These are phyloP conservation scores for Phrynocephalus guinanensis DNA, from an alignment of 2,797 vertebrate genomes.

Conservation along the genomic window DNA sequence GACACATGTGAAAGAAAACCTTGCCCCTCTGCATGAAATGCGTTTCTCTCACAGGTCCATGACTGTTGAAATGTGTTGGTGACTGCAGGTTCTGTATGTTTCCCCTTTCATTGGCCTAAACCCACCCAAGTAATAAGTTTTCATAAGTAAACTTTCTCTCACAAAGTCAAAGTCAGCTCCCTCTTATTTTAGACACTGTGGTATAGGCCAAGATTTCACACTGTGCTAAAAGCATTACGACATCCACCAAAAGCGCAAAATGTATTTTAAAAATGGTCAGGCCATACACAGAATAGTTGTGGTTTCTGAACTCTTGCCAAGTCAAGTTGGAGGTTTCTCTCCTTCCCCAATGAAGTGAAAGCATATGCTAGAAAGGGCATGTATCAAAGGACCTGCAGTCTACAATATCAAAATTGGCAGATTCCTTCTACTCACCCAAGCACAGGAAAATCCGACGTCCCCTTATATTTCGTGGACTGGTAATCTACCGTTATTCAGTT, in stretches of 20 bases:
- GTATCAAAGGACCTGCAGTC: conserved; percentile 50
- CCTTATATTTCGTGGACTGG: background rate
- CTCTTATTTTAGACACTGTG: conserved; percentile 67
- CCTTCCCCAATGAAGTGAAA: conserved; percentile 38
- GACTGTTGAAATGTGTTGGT: conserved; percentile 36
- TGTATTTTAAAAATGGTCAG: conserved; percentile 59
- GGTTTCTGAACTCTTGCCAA: conserved; percentile 64
- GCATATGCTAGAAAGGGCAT: conserved; percentile 56
- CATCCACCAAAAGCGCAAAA: conserved; percentile 70
- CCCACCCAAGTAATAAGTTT: conserved; percentile 64
- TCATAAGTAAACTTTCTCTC: conserved; percentile 60
- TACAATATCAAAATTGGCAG: conserved; percentile 59
- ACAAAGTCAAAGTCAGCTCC: conserved; percentile 42
- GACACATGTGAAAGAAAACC: conserved; percentile 21
- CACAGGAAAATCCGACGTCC: conserved; percentile 37
- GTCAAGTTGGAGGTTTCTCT: conserved; percentile 30
- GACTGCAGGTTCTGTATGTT: background rate
- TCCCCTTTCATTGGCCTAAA: background rate
- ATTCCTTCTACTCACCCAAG: conserved; percentile 54
- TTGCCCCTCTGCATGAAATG: background rate
- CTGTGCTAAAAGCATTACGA: conserved; percentile 72
- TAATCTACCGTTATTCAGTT: conserved; percentile 46
- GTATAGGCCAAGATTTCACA: conserved; percentile 69
- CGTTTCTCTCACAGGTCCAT: conserved; percentile 6
- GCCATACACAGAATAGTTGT: conserved; percentile 63